phyloP scores from a whole-genome alignment of 2,888 invertebrate species.

The Strigamia transsilvanica region DNA sequence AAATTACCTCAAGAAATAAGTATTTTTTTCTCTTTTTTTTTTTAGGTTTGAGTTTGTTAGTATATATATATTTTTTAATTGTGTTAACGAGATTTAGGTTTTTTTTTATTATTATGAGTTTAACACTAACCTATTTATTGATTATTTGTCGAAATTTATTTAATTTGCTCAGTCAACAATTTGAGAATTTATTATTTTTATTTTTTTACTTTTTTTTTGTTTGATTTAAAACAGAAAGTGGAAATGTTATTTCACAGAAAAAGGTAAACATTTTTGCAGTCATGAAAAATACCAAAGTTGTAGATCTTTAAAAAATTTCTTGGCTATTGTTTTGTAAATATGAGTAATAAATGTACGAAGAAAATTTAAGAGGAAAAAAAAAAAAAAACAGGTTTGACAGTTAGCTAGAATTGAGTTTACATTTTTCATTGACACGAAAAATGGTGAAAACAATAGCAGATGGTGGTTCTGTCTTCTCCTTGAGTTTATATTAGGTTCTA shows the following conservation, averaged over 20 bases:
- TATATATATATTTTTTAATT: neutral
- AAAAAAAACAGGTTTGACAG: neutral
- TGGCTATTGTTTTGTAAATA: constrained; percentile 44
- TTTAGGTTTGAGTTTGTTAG: neutral
- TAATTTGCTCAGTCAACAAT: too few relatives aligned
- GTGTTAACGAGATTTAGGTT: neutral
- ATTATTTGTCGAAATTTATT: neutral
- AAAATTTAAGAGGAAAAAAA: constrained; percentile 2
- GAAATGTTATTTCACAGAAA: neutral
- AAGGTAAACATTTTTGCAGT: constrained; percentile 16
- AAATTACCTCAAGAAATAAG: neutral
- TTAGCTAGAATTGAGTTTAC: constrained; percentile 28
- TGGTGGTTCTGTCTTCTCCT: neutral
- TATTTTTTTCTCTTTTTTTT: neutral
- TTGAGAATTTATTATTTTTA: neutral
- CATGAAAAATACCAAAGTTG: constrained; percentile 41
- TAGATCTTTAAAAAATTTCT: constrained; percentile 32
- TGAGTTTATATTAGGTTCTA: neutral
- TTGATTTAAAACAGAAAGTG: neutral
- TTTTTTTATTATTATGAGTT: neutral
- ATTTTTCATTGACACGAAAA: constrained; percentile 19
- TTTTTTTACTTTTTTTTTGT: neutral
- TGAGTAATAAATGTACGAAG: constrained; percentile 44
- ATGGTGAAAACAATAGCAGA: neutral
- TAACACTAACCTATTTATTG: neutral